These are phyloP conservation scores for Endotricha flammealis DNA, from an alignment of 2,888 invertebrate species.

Conservation along the genomic window DNA sequence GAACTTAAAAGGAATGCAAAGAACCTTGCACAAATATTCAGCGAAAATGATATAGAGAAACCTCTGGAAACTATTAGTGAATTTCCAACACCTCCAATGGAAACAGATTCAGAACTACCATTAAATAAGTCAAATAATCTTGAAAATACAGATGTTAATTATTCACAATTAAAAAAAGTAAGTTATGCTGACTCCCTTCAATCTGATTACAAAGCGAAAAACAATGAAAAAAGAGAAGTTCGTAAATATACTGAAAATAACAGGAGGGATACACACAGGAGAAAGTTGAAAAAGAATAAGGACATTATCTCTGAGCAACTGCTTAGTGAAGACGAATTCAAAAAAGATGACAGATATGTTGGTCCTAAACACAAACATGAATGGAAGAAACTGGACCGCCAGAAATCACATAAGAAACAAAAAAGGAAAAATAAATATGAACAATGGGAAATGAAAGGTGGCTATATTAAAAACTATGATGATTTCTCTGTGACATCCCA, in stretches of 20 bases:
- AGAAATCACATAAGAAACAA: slow-evolving; percentile 58
- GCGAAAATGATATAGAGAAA: slow-evolving; percentile 25
- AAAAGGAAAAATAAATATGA: slow-evolving; percentile 65
- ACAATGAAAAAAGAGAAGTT: slow-evolving; percentile 27
- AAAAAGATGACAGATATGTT: slow-evolving; percentile 60
- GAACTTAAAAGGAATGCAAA: slow-evolving; percentile 30
- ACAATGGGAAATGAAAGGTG: slow-evolving; percentile 68
- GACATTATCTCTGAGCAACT: slow-evolving; percentile 29
- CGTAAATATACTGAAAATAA: slow-evolving; percentile 40
- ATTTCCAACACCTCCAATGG: slow-evolving; percentile 15
- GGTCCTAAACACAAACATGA: slow-evolving; percentile 48
- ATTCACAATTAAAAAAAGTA: slow-evolving; percentile 42
- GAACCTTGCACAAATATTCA: slow-evolving; percentile 24
- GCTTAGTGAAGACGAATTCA: slow-evolving; percentile 53
- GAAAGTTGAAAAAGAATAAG: slow-evolving; percentile 26
- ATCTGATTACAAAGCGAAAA: slow-evolving; percentile 25
- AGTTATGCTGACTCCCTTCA: slow-evolving; percentile 63
- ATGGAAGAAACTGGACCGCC: slow-evolving; percentile 54
- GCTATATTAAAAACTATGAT: slow-evolving; percentile 60
- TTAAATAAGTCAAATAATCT: slow-evolving; percentile 14
- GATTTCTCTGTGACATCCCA: slow-evolving; percentile 43
- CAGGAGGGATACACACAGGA: slow-evolving; percentile 66
- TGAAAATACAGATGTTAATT: too few species aligned
- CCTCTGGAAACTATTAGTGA: slow-evolving; percentile 20
- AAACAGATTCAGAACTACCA: slow-evolving; percentile 18